Base-by-base conservation (phyloP, 1,140 invertebrate species). In the Cherax quadricarinatus region DNA sequence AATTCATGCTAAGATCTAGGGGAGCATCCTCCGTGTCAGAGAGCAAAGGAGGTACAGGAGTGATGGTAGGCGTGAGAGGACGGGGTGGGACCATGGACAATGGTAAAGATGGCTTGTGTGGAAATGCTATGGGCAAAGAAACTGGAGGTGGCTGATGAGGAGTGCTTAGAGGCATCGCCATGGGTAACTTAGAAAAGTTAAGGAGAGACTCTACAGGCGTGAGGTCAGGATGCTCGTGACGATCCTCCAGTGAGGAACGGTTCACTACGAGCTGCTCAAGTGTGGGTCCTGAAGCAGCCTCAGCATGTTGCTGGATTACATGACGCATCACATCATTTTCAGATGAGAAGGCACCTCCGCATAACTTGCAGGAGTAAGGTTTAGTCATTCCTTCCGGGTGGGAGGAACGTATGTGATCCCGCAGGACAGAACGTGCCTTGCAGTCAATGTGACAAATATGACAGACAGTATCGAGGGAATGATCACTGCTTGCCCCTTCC, bases 391-490 rank as follows among this genome's bases (percentile, higher is more conserved):
- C 93, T 62, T 93, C 91, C 3, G 91, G 90, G 88, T 94, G 94
- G 21, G 93, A 93, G 21, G 93, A 94, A n/a, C 92, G 92, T 85
- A 94, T 94, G 80, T 94, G 94, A 66, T 94, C 94, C 24, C 93
- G 90, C 60, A 94, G 89, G 48, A 94, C 89, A 14, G 92, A 92
- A 16, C 91, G 85, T 81, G 92, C 84, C 80, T 93, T 93, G 89
- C 92, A 93, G 82, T 90, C 89, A 66, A 92, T 89, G 83, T 94
- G 89, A 89, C 92, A 93, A 5, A 94, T 86, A 49, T 89, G 81
- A 81, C 94, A 93, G 53, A 92, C 88, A 16, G 87, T 91, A 41
- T 93, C 94, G 3, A 85, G 66, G 18, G 91, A 82, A 53, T 66
- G 91, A 60, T 94, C 85, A 16, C 82, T 49, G 53, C 83, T 60